These are phyloP conservation scores for Astropecten irregularis DNA, from an alignment of 53 echinoderm and acorn worm species.

Conservation along the genomic window DNA sequence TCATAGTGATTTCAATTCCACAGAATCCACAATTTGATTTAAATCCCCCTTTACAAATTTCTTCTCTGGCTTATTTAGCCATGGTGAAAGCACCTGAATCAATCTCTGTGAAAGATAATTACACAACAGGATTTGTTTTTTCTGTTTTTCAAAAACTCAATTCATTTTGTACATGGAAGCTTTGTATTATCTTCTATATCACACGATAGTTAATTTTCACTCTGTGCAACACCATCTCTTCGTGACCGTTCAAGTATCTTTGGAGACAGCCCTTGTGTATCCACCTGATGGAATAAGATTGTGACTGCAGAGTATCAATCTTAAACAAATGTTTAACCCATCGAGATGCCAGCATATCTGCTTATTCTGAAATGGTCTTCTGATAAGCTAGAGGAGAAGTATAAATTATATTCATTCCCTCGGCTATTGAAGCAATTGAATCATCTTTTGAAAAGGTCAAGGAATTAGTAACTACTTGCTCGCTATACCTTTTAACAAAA, in stretches of 20 bases:
- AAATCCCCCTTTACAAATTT: slow-evolving; percentile 45
- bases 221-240: slow-evolving; percentile 10
- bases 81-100: not conserved
- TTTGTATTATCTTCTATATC: slow-evolving; percentile 9
- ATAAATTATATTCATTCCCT: slow-evolving; percentile 65
- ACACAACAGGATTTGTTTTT: slow-evolving; percentile 37
- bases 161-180: slow-evolving; percentile 32
- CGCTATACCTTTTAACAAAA: slow-evolving; percentile 17
- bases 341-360: slow-evolving; percentile 6
- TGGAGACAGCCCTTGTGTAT: slow-evolving; percentile 56
- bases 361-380: slow-evolving; percentile 44
- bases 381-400: slow-evolving; percentile 9
- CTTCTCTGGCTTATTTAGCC: not conserved
- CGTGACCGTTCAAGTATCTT: slow-evolving; percentile 39
- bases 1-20: not conserved
- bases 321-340: slow-evolving; percentile 25
- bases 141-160: slow-evolving; percentile 36
- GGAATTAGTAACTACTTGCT: not conserved
- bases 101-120: slow-evolving; percentile 22
- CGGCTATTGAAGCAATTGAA: slow-evolving; percentile 5
- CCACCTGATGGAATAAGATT: slow-evolving; percentile 48
- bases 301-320: slow-evolving; percentile 24
- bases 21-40: not conserved
- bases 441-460: not conserved
- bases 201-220: slow-evolving; percentile 8